Conservation (phyloP, 2,888 invertebrate genomes). For the Glaucopsyche alexis region DNA sequence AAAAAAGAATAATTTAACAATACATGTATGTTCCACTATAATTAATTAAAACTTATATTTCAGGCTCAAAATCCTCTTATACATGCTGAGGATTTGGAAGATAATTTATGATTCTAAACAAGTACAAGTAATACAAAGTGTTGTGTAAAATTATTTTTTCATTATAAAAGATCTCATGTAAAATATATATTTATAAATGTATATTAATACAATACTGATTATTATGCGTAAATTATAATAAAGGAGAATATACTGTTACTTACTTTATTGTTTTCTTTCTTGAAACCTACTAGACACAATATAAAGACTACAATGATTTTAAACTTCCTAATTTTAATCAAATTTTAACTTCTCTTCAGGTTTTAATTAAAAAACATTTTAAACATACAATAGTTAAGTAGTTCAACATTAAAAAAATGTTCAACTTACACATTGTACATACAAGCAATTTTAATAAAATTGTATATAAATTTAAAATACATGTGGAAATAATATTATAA, state of each 20-base stretch:
- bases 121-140: not conserved
- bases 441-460: no score
- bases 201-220: slow-evolving; percentile 13
- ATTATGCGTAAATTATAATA: not conserved
- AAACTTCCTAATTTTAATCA: no score
- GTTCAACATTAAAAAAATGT: no score
- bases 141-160: not conserved
- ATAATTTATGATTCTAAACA: slow-evolving; percentile 27
- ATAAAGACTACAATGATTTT: no score
- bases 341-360: no score
- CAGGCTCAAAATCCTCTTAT: slow-evolving; percentile 39
- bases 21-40: not conserved
- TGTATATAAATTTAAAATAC: no score
- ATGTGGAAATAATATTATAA: no score
- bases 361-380: no score
- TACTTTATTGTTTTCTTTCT: not conserved
- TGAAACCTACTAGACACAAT: not conserved
- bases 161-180: slow-evolving; percentile 9
- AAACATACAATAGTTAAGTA: no score
- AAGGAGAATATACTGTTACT: slow-evolving; percentile 8
- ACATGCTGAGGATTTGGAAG: slow-evolving; percentile 36
- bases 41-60: slow-evolving; percentile 31
- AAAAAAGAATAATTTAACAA: not conserved
- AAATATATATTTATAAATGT: slow-evolving; percentile 9
- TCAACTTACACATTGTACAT: no score